Conservation (phyloP, 2,797 vertebrate genomes). For the Ctenopoma multispine region DNA sequence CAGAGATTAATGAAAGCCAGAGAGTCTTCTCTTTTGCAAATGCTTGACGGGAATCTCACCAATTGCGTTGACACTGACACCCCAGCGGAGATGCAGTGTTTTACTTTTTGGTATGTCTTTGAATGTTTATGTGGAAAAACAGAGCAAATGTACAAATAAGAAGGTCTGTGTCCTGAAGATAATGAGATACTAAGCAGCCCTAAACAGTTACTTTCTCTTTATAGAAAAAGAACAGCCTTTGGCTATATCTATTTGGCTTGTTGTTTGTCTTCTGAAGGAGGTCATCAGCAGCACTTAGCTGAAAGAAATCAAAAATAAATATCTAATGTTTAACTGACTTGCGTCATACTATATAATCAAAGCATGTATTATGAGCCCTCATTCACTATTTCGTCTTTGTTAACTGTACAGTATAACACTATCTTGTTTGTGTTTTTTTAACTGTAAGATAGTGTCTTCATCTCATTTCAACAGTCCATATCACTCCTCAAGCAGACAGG, state of each 20-base stretch:
- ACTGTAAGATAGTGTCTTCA: too few relatives aligned
- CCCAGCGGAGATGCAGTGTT: slow-evolving; percentile 5
- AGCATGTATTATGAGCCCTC: too few relatives aligned
- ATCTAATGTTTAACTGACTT: neutral
- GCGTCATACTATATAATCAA: neutral
- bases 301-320: neutral
- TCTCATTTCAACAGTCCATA: neutral
- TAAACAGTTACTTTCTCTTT: neutral
- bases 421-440: too few relatives aligned
- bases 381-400: too few relatives aligned
- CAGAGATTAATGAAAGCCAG: too few relatives aligned
- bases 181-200: too few relatives aligned
- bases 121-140: slow-evolving; percentile 16
- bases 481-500: too few relatives aligned
- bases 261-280: neutral
- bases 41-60: neutral
- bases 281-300: slow-evolving; percentile 28
- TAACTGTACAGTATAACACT: too few relatives aligned
- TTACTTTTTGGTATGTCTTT: neutral
- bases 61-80: neutral
- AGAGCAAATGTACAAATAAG: slow-evolving; percentile 7
- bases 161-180: too few relatives aligned
- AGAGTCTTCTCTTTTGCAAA: too few relatives aligned
- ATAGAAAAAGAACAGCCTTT: slow-evolving; percentile 23
- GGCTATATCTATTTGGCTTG: slow-evolving; percentile 2